Percentiles rank a stretch among this genome's conserved stretches.
These are phyloP conservation scores for Chionoecetes opilio DNA, from an alignment of 1,140 invertebrate species.

Conservation along the genomic window DNA sequence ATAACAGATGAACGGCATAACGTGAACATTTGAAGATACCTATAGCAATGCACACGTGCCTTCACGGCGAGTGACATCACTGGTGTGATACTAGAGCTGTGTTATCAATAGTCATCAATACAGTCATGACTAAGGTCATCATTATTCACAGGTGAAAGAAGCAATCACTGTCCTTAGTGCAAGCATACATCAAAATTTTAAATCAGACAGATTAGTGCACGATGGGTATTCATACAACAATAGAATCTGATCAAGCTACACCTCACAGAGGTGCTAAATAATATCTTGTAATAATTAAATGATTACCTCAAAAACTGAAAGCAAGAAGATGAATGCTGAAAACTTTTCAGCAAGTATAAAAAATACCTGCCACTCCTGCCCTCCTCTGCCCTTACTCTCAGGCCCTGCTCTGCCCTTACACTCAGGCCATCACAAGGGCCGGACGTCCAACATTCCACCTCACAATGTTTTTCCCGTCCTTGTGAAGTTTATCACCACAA, in stretches of 20 bases:
- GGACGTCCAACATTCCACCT: no score
- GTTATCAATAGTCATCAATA: background rate
- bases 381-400: background rate
- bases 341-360: background rate
- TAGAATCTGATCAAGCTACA: background rate
- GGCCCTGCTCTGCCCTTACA: background rate
- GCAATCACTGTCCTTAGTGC: background rate
- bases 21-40: background rate
- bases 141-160: background rate
- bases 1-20: background rate
- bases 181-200: background rate
- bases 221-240: background rate
- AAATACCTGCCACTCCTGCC: background rate
- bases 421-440: no score
- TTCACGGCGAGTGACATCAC: background rate
- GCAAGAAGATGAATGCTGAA: background rate
- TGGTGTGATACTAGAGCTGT: background rate
- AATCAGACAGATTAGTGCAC: background rate
- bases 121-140: background rate
- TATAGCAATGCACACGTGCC: background rate
- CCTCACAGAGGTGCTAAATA: background rate
- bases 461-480: no score
- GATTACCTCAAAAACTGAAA: background rate
- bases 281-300: background rate
- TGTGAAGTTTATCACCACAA: no score